phyloP scores from a whole-genome alignment of 92 coral and sea anemone species.

The Zoanthus solanderi region DNA sequence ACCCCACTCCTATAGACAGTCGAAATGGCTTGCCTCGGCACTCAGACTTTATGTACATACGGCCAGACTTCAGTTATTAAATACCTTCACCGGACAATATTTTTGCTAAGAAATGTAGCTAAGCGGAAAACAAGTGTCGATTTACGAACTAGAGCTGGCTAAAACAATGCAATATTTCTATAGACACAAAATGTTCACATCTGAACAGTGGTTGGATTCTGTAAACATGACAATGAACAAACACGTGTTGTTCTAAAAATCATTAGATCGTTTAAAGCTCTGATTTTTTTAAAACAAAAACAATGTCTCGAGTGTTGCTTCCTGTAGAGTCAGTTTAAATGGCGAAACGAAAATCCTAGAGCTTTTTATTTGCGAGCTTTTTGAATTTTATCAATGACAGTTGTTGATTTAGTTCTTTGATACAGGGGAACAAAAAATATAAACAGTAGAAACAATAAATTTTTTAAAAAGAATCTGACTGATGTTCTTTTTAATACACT shows the following conservation, averaged over 20 bases:
- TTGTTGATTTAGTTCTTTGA: not conserved
- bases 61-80: slow-evolving; percentile 80
- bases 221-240: slow-evolving; percentile 40
- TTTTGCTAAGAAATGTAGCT: slow-evolving; percentile 1
- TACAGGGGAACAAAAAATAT: not conserved
- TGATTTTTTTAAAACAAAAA: slow-evolving; percentile 11
- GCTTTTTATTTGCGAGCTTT: not conserved
- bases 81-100: not conserved
- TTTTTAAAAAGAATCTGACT: slow-evolving; percentile 8
- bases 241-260: slow-evolving; percentile 42
- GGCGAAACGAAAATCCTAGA: not conserved
- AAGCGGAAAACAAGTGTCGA: slow-evolving; percentile 9
- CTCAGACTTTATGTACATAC: slow-evolving; percentile 80
- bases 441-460: slow-evolving; percentile 14
- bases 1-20: slow-evolving; percentile 85
- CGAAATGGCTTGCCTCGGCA: slow-evolving; percentile 82
- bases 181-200: not conserved
- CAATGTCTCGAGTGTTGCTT: not conserved
- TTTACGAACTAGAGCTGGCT: not conserved
- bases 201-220: slow-evolving; percentile 4
- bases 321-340: not conserved
- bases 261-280: slow-evolving; percentile 43
- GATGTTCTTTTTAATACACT: slow-evolving; percentile 31
- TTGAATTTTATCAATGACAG: not conserved
- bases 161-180: slow-evolving; percentile 19